Percentiles rank a stretch among this genome's conserved stretches.
Evolutionary conservation across 64 coral and sea anemone species (phyloP).

Genomic region (Orbicella faveolata): DNA sequence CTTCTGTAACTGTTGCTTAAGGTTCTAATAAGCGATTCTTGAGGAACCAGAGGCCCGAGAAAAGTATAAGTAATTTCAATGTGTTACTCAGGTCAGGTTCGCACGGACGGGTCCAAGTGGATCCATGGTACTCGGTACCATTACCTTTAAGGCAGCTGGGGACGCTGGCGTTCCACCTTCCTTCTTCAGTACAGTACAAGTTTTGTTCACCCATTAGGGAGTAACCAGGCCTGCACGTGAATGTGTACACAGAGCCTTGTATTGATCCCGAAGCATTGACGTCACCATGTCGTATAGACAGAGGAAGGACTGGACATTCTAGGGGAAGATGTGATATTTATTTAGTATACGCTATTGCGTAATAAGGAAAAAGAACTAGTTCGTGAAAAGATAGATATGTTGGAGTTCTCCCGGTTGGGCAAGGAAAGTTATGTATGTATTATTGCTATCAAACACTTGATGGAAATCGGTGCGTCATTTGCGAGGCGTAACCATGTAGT

Average conservation of each 20-base stretch:
- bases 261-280: neutral
- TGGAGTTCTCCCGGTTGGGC: too few relatives aligned
- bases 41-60: too few relatives aligned
- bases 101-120: too few relatives aligned
- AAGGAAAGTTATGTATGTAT: too few relatives aligned
- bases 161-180: neutral
- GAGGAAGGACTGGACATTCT: slow-evolving; percentile 14
- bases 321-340: neutral
- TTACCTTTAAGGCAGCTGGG: neutral
- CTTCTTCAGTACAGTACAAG: neutral
- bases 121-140: too few relatives aligned
- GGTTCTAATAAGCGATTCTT: too few relatives aligned
- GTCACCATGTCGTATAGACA: neutral
- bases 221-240: neutral
- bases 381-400: neutral
- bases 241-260: slow-evolving; percentile 3
- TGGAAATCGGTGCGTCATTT: too few relatives aligned
- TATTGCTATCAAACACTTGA: too few relatives aligned
- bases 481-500: too few relatives aligned
- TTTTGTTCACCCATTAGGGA: neutral
- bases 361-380: neutral
- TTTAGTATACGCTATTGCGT: neutral
- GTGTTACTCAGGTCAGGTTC: too few relatives aligned
- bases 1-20: too few relatives aligned
- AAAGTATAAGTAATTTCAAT: too few relatives aligned